Percentiles rank a stretch among this genome's conserved stretches.
Conservation (phyloP, 2,797 vertebrate genomes). For the Mallotus villosus region DNA sequence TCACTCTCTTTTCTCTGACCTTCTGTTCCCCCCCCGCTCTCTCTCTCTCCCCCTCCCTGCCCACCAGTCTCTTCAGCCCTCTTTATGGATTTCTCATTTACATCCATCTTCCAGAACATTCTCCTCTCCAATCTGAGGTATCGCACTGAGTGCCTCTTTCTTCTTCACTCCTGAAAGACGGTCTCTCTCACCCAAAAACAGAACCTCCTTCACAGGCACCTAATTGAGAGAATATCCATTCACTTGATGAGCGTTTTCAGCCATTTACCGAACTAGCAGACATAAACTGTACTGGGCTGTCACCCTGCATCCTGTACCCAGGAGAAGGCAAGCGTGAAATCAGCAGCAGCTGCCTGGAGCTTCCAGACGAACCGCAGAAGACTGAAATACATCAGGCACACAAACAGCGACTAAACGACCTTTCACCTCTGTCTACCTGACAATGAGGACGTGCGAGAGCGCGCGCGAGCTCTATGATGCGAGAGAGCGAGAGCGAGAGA, state of each 20-base stretch:
- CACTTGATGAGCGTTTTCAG: conserved; percentile 44
- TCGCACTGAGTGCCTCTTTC: conserved; percentile 31
- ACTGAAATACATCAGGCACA: conserved; percentile 1
- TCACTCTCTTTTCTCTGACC: conserved; percentile 16
- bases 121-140: conserved; percentile 46
- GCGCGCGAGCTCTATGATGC: too few relatives aligned
- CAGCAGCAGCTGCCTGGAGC: conserved; percentile 62
- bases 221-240: conserved; percentile 42
- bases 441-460: conserved; percentile 37
- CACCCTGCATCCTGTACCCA: conserved; percentile 59
- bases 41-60: background rate
- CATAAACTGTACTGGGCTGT: conserved; percentile 62
- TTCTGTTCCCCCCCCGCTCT: background rate
- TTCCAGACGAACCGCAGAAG: conserved; percentile 31
- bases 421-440: conserved; percentile 52
- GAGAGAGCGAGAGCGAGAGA: too few relatives aligned
- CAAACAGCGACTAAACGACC: conserved; percentile 45
- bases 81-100: conserved; percentile 60
- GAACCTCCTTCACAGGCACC: conserved; percentile 31
- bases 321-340: conserved; percentile 65
- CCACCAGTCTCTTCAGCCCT: conserved; percentile 45
- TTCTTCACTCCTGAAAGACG: conserved; percentile 6
- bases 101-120: conserved; percentile 54
- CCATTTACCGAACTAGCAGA: conserved; percentile 43
- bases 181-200: conserved; percentile 4